A percentile compares a stretch with the other conserved stretches of the same genome.
phyloP scores from a whole-genome alignment of 2,797 vertebrate genomes.

The Sebastes ruberrimus region DNA sequence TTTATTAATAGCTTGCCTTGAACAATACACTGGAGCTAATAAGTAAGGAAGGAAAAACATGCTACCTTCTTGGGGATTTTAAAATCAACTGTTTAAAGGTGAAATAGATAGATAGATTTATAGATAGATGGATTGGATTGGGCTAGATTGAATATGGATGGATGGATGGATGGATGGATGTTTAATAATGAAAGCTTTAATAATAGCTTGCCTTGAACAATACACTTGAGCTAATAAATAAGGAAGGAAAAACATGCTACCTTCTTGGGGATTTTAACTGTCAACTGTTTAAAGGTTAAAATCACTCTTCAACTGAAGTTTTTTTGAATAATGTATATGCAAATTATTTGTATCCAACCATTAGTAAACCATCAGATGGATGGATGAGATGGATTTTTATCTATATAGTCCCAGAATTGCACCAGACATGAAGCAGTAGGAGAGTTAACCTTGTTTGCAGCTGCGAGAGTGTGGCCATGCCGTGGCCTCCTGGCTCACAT shows the following conservation, averaged over 20 bases:
- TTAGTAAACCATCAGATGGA: not conserved
- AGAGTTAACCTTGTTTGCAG: not conserved
- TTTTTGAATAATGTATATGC: too few relatives aligned
- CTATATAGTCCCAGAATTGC: not conserved
- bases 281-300: too few relatives aligned
- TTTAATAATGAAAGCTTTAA: not conserved
- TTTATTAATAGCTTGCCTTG: too few relatives aligned
- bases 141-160: not conserved
- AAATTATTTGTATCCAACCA: not conserved
- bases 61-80: too few relatives aligned
- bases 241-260: too few relatives aligned
- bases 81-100: too few relatives aligned
- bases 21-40: too few relatives aligned
- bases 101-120: not conserved
- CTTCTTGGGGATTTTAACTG: too few relatives aligned
- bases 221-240: too few relatives aligned
- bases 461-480: conserved; percentile 20
- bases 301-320: too few relatives aligned
- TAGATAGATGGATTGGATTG: not conserved
- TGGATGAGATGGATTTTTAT: not conserved
- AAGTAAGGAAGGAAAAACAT: too few relatives aligned
- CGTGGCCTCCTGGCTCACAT: conserved; percentile 23
- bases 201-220: too few relatives aligned
- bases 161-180: not conserved
- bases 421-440: not conserved